Percentiles rank a stretch among this genome's conserved stretches.
phyloP scores from a whole-genome alignment of 2,113 vertebrate species.

The Piaya cayana region DNA sequence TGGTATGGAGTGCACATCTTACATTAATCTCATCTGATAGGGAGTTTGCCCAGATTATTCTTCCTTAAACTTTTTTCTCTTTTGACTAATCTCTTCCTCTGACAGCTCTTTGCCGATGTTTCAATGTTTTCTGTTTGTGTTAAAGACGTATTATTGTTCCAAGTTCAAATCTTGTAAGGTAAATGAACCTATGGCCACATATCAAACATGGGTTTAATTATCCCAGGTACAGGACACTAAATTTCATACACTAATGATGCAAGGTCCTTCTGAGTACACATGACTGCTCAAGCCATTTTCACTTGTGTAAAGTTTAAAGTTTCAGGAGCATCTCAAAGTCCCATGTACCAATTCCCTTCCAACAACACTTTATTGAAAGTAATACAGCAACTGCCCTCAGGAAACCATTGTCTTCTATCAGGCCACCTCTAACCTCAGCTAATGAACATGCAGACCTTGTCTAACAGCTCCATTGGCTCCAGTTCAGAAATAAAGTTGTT shows the following conservation, averaged over 20 bases:
- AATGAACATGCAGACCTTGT: background rate
- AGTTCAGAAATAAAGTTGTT: constrained; percentile 7
- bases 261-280: background rate
- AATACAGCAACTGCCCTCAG: background rate
- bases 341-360: background rate
- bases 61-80: background rate
- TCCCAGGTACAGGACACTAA: background rate
- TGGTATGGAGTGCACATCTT: background rate
- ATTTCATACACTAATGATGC: background rate
- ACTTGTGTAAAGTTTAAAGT: background rate
- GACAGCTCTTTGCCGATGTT: background rate
- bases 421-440: background rate
- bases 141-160: background rate
- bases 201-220: background rate
- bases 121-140: background rate
- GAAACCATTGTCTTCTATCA: background rate
- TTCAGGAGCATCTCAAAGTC: background rate
- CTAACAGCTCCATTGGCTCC: background rate
- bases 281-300: background rate
- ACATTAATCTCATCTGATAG: background rate
- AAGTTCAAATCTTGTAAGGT: background rate
- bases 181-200: background rate
- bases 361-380: background rate
- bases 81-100: background rate
- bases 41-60: background rate